Evolutionary conservation across 2,797 vertebrate genomes (phyloP), one percentile per base, ranked within the genome.

Genomic region (Ptychobarbus kaznakovi): DNA sequence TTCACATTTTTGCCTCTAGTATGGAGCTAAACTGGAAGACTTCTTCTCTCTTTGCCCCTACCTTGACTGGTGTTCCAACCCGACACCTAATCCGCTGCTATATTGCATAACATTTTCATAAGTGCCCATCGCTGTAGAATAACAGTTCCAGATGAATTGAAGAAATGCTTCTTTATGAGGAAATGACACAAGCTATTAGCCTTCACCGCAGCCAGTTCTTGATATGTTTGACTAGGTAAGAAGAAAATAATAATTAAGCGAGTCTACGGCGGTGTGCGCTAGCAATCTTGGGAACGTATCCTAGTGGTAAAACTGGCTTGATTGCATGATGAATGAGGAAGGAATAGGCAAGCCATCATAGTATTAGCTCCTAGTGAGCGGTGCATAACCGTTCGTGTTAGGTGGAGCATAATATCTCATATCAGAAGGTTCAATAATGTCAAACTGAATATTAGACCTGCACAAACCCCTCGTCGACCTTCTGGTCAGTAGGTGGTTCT

Each of bases 61-160:
- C 86, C 81, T 86, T 85, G 56, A 84, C 51, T 89, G 80, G 83
- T 84, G 25, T 51, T 80, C 92, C 66, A 74, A 35, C 28, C 85
- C 53, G 92, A 94, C 93, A 94, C 92, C 92, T 91, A 93, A 95
- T 93, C 93, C 91, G 85, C 88, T 89, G 80, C 87, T 87, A 82
- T 76, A 83, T 93, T 94, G 93, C 89, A 93, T 93, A 94, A 95
- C 93, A 94, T 94, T 95, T 95, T 94, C 92, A 92, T 90, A 93
- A 91, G 92, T 92, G 91, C 91, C 90, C 81, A 89, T 88, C 88
- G 89, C 92, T 58, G 77, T 88, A 78, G 88, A 91, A 92, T 92
- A 93, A 92, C 92, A 93, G 89, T 90, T 90, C 91, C 84, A 91
- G 88, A 91, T 90, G 90, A 93, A 93, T 91, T 87, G 91, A 92